Base-by-base conservation (phyloP, 1,140 invertebrate species). In the Mylabris phalerata region DNA sequence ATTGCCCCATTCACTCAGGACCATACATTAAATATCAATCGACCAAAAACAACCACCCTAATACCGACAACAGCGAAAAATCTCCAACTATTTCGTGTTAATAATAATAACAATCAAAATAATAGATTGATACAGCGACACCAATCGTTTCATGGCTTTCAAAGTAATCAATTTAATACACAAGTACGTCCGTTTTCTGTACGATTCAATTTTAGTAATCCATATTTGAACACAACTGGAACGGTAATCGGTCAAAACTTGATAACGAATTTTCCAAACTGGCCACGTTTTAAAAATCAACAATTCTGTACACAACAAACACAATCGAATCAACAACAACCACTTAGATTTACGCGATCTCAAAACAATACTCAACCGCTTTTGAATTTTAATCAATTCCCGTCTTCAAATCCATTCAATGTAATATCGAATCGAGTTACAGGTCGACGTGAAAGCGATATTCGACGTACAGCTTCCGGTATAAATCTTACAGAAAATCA, bases 111-210 rank as follows among this genome's bases (percentile, higher is more conserved):
- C 7, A 32, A 19, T 19, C 1, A 45, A 62, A 55, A 13, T 27
- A 13, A 54, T 42, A 42, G 11, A 42, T 9, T 10, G 0, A 6
- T 72, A 13, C 65, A 71, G 61, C 59, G 72, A 27, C 65, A 74
- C 56, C 70, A 73, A 62, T 73, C 72, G 9, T 74, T 74, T 50
- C 63, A 67, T 45, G 72, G 72, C 13, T 74, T 74, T 55, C 67
- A 70, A 62, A 65, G 55, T 13, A 60, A 19, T 49, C 45, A 52
- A 42, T n/a, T 9, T 4, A 42, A n/a, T 10, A 42, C 9, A 9
- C 40, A 44, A 43, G 32, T 52, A 24, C 50, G 6, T 19, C 19
- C 50, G 25, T 32, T 32, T 32, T 32, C 32, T 32, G 7, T 7
- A 19, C 32, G 49, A 51, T 54, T 54, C 25, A 32, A 48, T 48